phyloP scores from a whole-genome alignment of 2,888 invertebrate genomes.

The Pseudeuparius sepicola region DNA sequence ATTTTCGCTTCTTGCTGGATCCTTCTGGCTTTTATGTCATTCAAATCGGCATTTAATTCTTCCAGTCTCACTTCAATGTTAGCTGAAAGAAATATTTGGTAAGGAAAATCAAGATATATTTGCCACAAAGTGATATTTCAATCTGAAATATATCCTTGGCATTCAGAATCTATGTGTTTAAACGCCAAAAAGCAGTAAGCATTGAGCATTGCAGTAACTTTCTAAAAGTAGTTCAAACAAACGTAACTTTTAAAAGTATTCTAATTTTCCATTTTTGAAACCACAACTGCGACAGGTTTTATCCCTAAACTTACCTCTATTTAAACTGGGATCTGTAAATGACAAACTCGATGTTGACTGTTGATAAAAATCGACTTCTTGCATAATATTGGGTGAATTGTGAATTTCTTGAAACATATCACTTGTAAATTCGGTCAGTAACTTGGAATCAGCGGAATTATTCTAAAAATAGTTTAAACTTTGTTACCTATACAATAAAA shows the following conservation, averaged over 20 bases:
- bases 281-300: no score
- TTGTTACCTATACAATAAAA: conserved; percentile 3
- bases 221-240: no score
- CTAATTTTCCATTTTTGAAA: no score
- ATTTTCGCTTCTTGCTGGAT: conserved; percentile 76
- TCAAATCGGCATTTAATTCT: conserved; percentile 62
- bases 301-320: conserved; percentile 28
- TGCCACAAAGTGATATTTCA: no score
- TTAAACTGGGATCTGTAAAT: conserved; percentile 29
- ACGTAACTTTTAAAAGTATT: no score
- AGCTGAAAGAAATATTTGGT: conserved; percentile 25
- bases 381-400: conserved; percentile 33
- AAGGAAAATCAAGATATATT: no score
- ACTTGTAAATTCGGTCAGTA: conserved; percentile 52
- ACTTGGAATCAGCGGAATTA: conserved; percentile 34
- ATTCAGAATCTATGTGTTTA: no score
- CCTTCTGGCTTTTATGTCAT: conserved; percentile 62
- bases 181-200: no score
- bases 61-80: conserved; percentile 49
- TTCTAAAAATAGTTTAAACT: conserved; percentile 25
- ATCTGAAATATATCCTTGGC: no score
- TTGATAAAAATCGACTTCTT: conserved; percentile 37
- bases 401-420: conserved; percentile 46
- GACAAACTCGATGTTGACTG: conserved; percentile 28
- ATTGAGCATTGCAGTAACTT: no score